Percentiles rank a stretch among this genome's conserved stretches.
Evolutionary conservation across 2,113 vertebrate species (phyloP).

Genomic region (Heterochromis multidens): DNA sequence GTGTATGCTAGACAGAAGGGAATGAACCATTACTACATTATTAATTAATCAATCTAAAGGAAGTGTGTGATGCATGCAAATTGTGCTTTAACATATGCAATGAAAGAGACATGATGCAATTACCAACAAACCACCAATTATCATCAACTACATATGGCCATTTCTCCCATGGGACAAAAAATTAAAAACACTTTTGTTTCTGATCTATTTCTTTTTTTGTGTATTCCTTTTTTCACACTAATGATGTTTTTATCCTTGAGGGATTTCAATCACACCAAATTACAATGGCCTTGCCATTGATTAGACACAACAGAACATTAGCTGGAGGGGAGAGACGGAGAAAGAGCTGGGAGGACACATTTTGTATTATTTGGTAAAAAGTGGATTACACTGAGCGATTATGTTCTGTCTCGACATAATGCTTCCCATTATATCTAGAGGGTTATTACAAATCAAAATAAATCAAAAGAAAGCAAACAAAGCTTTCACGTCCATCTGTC

Average conservation of each 20-base stretch:
- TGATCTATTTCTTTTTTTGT: conserved; percentile 8
- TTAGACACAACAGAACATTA: conserved; percentile 66
- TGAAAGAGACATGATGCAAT: conserved; percentile 49
- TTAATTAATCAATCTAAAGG: conserved; percentile 56
- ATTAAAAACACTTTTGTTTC: conserved; percentile 48
- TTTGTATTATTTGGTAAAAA: conserved; percentile 44
- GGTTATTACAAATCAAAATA: conserved; percentile 19
- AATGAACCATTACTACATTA: conserved; percentile 50
- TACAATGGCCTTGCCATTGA: conserved; percentile 55
- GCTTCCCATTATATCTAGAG: conserved; percentile 25
- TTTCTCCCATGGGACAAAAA: conserved; percentile 24
- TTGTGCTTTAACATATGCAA: conserved; percentile 32
- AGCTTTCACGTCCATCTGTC: neutral
- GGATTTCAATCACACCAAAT: conserved; percentile 71
- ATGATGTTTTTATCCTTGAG: conserved; percentile 64
- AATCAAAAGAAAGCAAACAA: neutral
- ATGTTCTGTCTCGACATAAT: conserved; percentile 22
- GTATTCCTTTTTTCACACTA: conserved; percentile 43
- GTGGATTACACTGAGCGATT: conserved; percentile 48
- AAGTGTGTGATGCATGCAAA: conserved; percentile 39
- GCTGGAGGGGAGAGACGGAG: conserved; percentile 40
- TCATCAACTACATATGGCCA: conserved; percentile 62
- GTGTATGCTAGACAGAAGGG: conserved; percentile 18
- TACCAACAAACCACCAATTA: conserved; percentile 61
- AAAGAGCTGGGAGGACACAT: conserved; percentile 32